Evolutionary conservation across 1,140 invertebrate species (phyloP).

Genomic region (Leptonema lineaticorne): DNA sequence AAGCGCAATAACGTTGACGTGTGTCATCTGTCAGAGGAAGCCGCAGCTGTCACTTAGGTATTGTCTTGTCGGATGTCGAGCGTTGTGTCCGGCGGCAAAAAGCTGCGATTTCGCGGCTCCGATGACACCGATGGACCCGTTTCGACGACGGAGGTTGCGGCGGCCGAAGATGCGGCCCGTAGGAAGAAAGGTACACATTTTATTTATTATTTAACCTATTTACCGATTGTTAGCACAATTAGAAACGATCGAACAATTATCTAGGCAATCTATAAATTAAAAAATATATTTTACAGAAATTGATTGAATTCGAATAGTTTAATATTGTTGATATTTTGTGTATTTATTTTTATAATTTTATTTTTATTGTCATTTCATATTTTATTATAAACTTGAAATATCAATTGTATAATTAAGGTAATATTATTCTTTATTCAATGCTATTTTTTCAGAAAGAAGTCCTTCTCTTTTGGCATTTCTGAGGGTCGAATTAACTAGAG

Average conservation of each 20-base stretch:
- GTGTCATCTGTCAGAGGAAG: background rate
- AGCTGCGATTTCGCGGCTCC: background rate
- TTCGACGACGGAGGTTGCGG: background rate
- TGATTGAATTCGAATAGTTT: background rate
- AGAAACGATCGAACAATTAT: background rate
- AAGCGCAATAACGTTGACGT: background rate
- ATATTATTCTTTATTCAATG: slow-evolving; percentile 12
- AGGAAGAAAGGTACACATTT: background rate
- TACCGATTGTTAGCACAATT: no score
- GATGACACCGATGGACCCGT: background rate
- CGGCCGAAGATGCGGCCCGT: background rate
- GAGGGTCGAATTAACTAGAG: slow-evolving; percentile 83
- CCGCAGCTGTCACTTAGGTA: background rate
- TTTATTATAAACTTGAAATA: background rate
- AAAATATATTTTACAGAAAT: background rate
- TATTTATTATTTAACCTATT: background rate
- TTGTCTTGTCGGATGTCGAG: background rate
- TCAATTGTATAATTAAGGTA: background rate
- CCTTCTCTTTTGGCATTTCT: slow-evolving; percentile 74
- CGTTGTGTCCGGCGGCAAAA: background rate
- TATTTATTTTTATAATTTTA: background rate
- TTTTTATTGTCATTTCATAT: background rate
- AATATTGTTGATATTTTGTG: background rate
- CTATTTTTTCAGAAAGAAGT: slow-evolving; percentile 47
- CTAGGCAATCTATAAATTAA: background rate